These are phyloP conservation scores for Trissonchulus sp. DNA, from an alignment of 2,888 invertebrate species.

Conservation along the genomic window DNA sequence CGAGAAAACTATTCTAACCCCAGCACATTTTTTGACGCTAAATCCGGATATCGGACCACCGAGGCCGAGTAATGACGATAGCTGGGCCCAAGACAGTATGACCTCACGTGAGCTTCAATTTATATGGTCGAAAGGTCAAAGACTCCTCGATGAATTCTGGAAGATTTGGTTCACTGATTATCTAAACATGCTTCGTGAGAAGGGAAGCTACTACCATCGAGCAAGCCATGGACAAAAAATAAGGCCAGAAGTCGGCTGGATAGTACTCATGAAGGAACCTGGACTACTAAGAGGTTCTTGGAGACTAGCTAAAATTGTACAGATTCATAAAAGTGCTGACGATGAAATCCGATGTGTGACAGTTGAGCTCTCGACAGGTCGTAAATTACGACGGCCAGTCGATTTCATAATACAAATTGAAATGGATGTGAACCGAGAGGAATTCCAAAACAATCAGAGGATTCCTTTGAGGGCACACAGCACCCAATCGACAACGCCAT, in stretches of 20 bases:
- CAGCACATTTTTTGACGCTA: too few species aligned
- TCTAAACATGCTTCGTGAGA: slow-evolving; percentile 10
- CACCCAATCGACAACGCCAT: too few species aligned
- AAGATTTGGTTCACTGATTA: slow-evolving; percentile 14
- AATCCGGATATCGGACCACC: too few species aligned
- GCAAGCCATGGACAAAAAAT: too few species aligned
- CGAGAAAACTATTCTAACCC: too few species aligned
- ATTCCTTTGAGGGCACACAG: too few species aligned
- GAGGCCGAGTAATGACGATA: too few species aligned
- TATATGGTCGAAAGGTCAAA: slow-evolving; percentile 8
- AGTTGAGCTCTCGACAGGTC: background rate
- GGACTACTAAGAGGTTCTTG: slow-evolving; percentile 1
- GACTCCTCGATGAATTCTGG: slow-evolving; percentile 16
- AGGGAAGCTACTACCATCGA: background rate
- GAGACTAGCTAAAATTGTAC: background rate
- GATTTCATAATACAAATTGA: slow-evolving; percentile 4
- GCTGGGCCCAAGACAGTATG: background rate
- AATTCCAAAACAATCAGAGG: too few species aligned
- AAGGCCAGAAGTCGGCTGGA: background rate
- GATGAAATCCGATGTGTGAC: background rate
- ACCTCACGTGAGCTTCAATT: background rate
- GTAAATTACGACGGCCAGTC: background rate
- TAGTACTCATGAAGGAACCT: slow-evolving; percentile 6
- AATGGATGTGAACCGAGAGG: too few species aligned
- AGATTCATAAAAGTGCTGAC: background rate